Percentiles rank a stretch among this genome's conserved stretches.
These are phyloP conservation scores for Anabacerthia variegaticeps DNA, from an alignment of 2,797 vertebrate species.

Conservation along the genomic window DNA sequence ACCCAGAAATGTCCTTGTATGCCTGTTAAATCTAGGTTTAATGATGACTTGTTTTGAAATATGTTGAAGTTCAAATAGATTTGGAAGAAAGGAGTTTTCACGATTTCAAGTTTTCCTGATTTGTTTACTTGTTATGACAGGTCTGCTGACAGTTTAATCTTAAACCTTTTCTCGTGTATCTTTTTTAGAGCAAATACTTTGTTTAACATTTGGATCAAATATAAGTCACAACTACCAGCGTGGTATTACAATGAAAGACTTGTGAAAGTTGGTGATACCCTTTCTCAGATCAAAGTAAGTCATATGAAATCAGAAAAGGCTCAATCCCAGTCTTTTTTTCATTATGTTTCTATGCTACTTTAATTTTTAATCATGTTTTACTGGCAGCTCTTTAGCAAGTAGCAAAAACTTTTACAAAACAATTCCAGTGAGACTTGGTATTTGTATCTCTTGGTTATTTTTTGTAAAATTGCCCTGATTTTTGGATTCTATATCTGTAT, in stretches of 20 bases:
- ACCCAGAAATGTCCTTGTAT: constrained; percentile 21
- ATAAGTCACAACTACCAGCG: constrained; percentile 84
- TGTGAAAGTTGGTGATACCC: constrained; percentile 87
- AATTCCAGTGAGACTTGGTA: not conserved
- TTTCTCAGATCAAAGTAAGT: constrained; percentile 86
- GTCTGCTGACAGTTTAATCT: constrained; percentile 33
- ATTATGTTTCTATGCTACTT: not conserved
- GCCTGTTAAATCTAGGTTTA: not conserved
- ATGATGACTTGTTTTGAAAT: constrained; percentile 37
- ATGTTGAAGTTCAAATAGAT: not conserved
- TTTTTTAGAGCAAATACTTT: constrained; percentile 83
- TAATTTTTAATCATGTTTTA: constrained; percentile 21
- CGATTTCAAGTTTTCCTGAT: not conserved
- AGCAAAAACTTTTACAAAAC: not conserved
- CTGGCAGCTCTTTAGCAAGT: not conserved
- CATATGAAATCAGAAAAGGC: not conserved
- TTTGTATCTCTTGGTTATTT: not conserved
- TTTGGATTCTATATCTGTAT: not conserved
- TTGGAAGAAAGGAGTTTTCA: constrained; percentile 11
- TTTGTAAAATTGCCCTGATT: not conserved
- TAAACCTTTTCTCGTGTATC: constrained; percentile 15
- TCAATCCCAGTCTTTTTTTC: not conserved
- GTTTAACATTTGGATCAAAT: constrained; percentile 90
- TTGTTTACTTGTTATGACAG: constrained; percentile 29
- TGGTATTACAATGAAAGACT: constrained; percentile 85